Conservation (phyloP, 2,797 vertebrate genomes). For the Lagothrix lagotricha region DNA sequence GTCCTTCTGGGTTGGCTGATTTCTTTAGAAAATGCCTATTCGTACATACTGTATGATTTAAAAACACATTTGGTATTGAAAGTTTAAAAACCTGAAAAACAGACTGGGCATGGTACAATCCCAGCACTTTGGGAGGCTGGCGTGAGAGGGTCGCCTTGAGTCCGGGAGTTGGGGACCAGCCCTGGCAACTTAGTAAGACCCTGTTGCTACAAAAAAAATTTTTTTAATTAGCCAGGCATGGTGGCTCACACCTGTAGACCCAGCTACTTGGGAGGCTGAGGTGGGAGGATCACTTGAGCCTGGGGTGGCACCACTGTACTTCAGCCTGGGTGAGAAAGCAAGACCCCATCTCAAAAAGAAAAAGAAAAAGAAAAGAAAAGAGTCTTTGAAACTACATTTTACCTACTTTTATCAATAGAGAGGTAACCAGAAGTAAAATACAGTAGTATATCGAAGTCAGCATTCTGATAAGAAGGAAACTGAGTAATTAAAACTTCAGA, state of each 20-base stretch:
- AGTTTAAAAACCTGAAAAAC: not conserved
- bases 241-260: not conserved
- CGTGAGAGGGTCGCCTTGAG: not conserved
- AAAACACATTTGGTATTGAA: not conserved
- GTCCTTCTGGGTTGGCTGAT: not conserved
- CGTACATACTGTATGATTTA: slow-evolving; percentile 8
- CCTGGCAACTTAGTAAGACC: not conserved
- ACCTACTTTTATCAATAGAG: not conserved
- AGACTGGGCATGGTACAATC: not conserved
- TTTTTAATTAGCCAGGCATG: not conserved
- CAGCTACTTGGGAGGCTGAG: not conserved
- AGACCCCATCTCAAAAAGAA: not conserved
- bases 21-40: not conserved
- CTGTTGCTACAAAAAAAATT: not conserved
- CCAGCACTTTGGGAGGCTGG: not conserved
- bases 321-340: not conserved
- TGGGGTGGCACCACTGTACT: not conserved
- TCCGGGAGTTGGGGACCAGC: not conserved
- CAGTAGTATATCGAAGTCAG: not conserved
- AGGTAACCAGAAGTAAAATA: not conserved
- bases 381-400: not conserved
- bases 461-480: not conserved
- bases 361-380: no score
- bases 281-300: not conserved
- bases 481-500: not conserved